Base-by-base conservation (phyloP, 1,140 invertebrate genomes). In the Dinothrombium tinctorium region DNA sequence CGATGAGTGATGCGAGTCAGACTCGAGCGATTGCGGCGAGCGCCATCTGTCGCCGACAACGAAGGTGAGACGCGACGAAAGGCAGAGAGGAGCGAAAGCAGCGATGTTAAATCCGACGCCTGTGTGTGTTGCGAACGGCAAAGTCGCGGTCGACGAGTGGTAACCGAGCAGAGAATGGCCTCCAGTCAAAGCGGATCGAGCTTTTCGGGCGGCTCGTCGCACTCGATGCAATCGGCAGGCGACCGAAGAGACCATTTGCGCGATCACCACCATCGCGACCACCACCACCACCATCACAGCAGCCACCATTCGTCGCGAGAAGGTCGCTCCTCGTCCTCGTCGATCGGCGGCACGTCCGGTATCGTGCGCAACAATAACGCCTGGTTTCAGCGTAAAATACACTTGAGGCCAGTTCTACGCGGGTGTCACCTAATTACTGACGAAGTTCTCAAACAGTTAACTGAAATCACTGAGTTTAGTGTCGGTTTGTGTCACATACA, bases 351-450 rank as follows among this genome's bases (percentile, higher is more conserved):
- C 12, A 21, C 39, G 12, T 12, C 23, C 15, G 45, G 25, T 26
- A 49, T 52, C 38, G 42, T 49, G 26, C 39, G 33, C 2, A 20
- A 28, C 4, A 40, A 41, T 31, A 41, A 78, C 58, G 80, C 82
- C 59, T 92, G 84, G 84, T 84, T 87, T 69, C 84, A 92, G 66
- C 75, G 77, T 60, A 87, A 87, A 68, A 75, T 92, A 56, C 86
- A 86, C 63, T 68, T 92, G 54, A 71, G 82, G 58, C 81, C 83
- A 50, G 81, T 87, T 60, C 81, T 84, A 59, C 69, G 84, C 59
- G 83, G 84, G 51, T 81, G 89, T 52, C 86, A 90, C 64, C 68
- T 89, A 51, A 80, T 92, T 49, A 89, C 83, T 39, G 83, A 90
- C 59, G 84, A 90, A 68, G 82, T 92, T 51, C 66, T 89, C 25